phyloP scores from a whole-genome alignment of 2,113 vertebrate species.

The Ceratotherium simum region DNA sequence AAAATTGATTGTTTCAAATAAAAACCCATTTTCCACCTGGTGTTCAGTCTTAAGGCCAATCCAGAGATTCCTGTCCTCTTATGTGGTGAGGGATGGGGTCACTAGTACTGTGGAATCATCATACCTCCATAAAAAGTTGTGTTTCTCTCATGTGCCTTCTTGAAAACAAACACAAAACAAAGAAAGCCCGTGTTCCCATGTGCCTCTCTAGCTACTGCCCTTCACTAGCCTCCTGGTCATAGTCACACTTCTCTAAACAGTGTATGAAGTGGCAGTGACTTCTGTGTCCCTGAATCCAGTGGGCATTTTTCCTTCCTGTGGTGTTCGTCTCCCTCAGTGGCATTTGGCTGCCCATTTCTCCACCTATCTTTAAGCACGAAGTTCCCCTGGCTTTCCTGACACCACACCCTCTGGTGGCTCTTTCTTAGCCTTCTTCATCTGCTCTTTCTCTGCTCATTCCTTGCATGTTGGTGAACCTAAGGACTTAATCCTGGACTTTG shows the following conservation, averaged over 20 bases:
- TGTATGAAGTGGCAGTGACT: not conserved
- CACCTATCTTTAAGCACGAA: not conserved
- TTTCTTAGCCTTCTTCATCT: not conserved
- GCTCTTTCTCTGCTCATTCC: not conserved
- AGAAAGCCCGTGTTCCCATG: too few relatives aligned
- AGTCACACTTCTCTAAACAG: not conserved
- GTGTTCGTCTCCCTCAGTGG: not conserved
- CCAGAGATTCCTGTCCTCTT: not conserved
- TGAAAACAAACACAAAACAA: not conserved
- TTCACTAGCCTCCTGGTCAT: not conserved
- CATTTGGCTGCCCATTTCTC: not conserved
- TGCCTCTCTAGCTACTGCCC: accelerated
- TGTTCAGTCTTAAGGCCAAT: not conserved
- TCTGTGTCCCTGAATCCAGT: not conserved
- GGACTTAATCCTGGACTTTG: not conserved
- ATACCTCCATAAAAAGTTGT: accelerated
- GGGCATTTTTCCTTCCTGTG: not conserved
- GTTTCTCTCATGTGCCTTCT: not conserved
- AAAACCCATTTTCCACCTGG: not conserved
- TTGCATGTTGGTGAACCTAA: not conserved
- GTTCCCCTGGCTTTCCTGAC: not conserved
- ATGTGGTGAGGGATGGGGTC: not conserved
- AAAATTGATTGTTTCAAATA: not conserved
- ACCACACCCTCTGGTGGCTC: not conserved
- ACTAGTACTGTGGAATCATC: not conserved